Evolutionary conservation across 2,888 invertebrate genomes (phyloP), one percentile per base, ranked within the genome.

Genomic region (Drosophila nr. medialis): DNA sequence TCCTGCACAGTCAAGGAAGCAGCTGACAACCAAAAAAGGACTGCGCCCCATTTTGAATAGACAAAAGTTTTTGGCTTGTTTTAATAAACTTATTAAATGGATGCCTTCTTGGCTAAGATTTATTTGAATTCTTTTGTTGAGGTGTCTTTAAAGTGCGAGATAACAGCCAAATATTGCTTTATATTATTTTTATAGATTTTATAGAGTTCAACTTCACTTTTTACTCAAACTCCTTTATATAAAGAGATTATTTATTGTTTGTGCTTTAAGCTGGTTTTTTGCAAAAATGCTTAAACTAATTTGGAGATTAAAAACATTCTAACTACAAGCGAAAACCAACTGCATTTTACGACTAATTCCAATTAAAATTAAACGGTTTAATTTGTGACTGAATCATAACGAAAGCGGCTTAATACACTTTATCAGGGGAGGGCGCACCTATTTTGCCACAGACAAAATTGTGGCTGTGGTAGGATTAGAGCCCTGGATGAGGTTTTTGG

Each of bases 361-460:
- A 29, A 24, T 51, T 36, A n/a, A n/a, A n/a, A 66, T 68, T 56
- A 66, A 58, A 24, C 24, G 8, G 13, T 24, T 50, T 45, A 45
- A 51, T 24, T 51, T 13, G 34, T 24, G 48, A n/a, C 32, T 27
- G 36, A 66, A 48, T 66, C 50, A 36, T 49, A 36, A 10, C 34
- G 45, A 59, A 69, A 68, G 38, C 58, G 21, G 67, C 51, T 69
- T 69, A 68, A 34, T 21, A 21, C 11, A 1, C 11, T 21, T 1
- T 13, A 11, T 3, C 13, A 32, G 4, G 10, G 4, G 6, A 11
- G 15, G 5, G 8, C 21, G 18, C 30, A n/a, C 24, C 13, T 8
- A 30, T 24, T 29, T 32, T n/a, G 6, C 3, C 4, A 30, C 10
- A 0, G 30, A 10, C 30, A 36, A 27, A 4, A n/a, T 5, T n/a